Evolutionary conservation across 2,797 vertebrate species (phyloP), one percentile per base, ranked within the genome.

Genomic region (Coranthus polyacanthus): DNA sequence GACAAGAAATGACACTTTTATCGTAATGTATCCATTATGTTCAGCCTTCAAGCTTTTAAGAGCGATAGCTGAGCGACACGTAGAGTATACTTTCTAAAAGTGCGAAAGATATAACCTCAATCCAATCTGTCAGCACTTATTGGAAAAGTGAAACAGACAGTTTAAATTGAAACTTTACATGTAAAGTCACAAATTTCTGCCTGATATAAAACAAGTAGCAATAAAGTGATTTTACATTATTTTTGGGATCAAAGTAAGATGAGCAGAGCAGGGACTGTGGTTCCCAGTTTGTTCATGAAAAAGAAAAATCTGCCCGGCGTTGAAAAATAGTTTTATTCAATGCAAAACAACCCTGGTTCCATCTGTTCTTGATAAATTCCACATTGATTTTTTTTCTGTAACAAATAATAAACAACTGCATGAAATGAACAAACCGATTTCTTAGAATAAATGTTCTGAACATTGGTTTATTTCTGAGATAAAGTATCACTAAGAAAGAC

Each of bases 351-450:
- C 38, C 59, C 57, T 11, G 46, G 39, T 68, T 71, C 78, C 73
- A 81, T 86, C 82, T 88, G 78, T 57, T 75, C 54, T 41, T 26
- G 32, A 76, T 62, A 59, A 57, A 86, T 79, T 71, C 60, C 56
- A 78, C 72, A 81, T 81, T 65, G 75, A 86, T 84, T 81, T 82
- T 68, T 59, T 65, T 55, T 21, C 47, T 10, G 42, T 34, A 54
- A 57, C 56, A 75, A 75, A 79, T 63, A 68, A 73, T 58, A 58
- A 79, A 72, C 70, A 75, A 75, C 53, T 45, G 68, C 65, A 55
- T 60, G 46, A 39, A 75, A 72, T 39, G 44, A 24, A 52, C 36
- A 67, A 80, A 49, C 43, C 64, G 66, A 71, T 79, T 53, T 47
- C 67, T 56, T 52, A 68, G 44, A 57, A 63, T 58, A 44, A 42